A percentile compares a stretch with the other conserved stretches of the same genome.
These are phyloP conservation scores for Luffia ferchaultella DNA, from an alignment of 2,888 invertebrate species.

Conservation along the genomic window DNA sequence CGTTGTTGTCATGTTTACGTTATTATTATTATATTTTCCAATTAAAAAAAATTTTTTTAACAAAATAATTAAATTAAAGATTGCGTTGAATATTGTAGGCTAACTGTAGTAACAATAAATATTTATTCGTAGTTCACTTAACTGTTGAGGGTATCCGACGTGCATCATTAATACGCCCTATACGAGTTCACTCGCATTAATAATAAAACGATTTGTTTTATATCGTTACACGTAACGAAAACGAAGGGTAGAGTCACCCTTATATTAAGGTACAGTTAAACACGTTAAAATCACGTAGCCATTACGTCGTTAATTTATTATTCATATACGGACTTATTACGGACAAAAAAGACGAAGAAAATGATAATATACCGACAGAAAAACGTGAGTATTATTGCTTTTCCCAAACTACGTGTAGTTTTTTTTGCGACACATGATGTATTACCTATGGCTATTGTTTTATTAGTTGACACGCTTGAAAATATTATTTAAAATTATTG, in stretches of 20 bases:
- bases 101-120: background rate
- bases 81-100: background rate
- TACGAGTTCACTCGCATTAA: background rate
- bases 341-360: background rate
- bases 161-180: background rate
- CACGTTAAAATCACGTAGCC: conserved; percentile 12
- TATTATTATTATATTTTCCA: background rate
- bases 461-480: background rate
- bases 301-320: conserved; percentile 39
- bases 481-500: background rate
- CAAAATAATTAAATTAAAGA: background rate
- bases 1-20: background rate
- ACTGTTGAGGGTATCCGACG: background rate
- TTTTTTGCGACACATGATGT: background rate
- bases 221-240: background rate
- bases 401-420: background rate
- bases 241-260: background rate
- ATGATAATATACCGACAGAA: background rate
- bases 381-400: background rate
- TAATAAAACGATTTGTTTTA: background rate
- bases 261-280: background rate
- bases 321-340: conserved; percentile 20
- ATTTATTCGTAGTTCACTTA: background rate
- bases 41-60: background rate
- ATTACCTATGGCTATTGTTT: background rate